Evolutionary conservation across 2,113 vertebrate genomes (phyloP).

Genomic region (Proterorhinus semilunaris): DNA sequence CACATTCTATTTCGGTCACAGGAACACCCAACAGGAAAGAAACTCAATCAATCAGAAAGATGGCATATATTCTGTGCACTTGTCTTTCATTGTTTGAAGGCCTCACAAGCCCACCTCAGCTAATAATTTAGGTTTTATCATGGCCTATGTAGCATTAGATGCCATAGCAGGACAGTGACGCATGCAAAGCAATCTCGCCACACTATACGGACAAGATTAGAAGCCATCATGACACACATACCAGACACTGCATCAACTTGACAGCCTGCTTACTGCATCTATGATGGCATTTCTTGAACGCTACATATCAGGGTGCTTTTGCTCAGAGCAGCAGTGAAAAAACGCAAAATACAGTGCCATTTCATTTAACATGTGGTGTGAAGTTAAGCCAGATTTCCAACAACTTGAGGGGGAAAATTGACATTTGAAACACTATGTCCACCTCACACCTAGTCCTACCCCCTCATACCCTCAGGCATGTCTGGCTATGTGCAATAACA

Average conservation of each 20-base stretch:
- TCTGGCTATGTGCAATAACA: conserved; percentile 27
- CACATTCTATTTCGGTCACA: conserved; percentile 25
- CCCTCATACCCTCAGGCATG: conserved; percentile 44
- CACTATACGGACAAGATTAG: conserved; percentile 29
- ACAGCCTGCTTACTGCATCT: conserved; percentile 3
- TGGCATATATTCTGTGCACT: neutral
- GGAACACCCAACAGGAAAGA: conserved; percentile 1
- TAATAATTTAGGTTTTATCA: neutral
- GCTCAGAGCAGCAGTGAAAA: conserved; percentile 14
- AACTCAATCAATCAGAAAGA: neutral
- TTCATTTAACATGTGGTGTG: conserved; percentile 35
- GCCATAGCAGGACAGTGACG: conserved; percentile 23
- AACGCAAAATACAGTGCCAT: conserved; percentile 8
- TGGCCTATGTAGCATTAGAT: neutral
- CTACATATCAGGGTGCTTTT: neutral
- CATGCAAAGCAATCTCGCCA: neutral
- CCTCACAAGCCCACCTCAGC: neutral
- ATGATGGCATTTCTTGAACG: neutral
- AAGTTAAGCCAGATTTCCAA: conserved; percentile 25
- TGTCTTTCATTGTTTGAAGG: neutral
- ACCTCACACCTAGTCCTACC: conserved; percentile 2
- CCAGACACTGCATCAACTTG: conserved; percentile 23
- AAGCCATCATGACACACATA: conserved; percentile 23
- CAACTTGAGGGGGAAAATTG: neutral
- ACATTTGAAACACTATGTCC: conserved; percentile 23